These are phyloP conservation scores for Microtus montanus DNA, from an alignment of 2,113 vertebrate species.

Conservation along the genomic window DNA sequence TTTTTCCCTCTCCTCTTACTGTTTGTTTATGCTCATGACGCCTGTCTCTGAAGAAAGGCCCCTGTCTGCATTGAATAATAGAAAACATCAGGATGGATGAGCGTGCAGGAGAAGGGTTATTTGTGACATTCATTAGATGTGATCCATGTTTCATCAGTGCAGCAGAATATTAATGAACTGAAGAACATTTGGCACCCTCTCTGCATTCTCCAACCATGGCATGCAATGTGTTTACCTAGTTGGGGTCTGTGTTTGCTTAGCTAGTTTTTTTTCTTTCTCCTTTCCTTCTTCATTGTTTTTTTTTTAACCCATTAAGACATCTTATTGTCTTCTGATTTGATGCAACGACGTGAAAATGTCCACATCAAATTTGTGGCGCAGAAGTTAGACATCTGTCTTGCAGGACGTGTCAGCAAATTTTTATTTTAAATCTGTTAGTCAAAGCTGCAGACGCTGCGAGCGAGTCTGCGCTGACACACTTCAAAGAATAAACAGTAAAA, in stretches of 20 bases:
- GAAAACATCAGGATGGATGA: conserved; percentile 75
- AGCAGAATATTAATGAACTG: conserved; percentile 83
- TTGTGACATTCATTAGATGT: conserved; percentile 76
- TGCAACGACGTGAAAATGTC: conserved; percentile 70
- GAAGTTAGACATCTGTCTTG: conserved; percentile 79
- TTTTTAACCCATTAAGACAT: conserved; percentile 81
- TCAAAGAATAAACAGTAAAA: conserved; percentile 54
- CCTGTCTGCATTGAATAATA: conserved; percentile 85
- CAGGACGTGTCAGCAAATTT: conserved; percentile 76
- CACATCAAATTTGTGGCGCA: conserved; percentile 76
- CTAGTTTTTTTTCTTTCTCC: not conserved
- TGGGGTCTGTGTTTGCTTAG: conserved; percentile 80
- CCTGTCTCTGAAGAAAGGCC: conserved; percentile 85
- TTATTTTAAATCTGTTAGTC: conserved; percentile 77
- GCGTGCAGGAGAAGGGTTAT: conserved; percentile 76
- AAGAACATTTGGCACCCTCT: conserved; percentile 80
- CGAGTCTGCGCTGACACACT: conserved; percentile 59
- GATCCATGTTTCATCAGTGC: conserved; percentile 74
- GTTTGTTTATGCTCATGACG: conserved; percentile 84
- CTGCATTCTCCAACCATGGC: conserved; percentile 78
- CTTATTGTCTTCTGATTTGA: conserved; percentile 73
- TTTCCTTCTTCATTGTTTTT: not conserved
- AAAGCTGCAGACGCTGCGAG: conserved; percentile 64
- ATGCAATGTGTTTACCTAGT: conserved; percentile 83
- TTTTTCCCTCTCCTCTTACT: conserved; percentile 76